Base-by-base conservation (phyloP, 1,140 invertebrate genomes). In the Asobara japonica region DNA sequence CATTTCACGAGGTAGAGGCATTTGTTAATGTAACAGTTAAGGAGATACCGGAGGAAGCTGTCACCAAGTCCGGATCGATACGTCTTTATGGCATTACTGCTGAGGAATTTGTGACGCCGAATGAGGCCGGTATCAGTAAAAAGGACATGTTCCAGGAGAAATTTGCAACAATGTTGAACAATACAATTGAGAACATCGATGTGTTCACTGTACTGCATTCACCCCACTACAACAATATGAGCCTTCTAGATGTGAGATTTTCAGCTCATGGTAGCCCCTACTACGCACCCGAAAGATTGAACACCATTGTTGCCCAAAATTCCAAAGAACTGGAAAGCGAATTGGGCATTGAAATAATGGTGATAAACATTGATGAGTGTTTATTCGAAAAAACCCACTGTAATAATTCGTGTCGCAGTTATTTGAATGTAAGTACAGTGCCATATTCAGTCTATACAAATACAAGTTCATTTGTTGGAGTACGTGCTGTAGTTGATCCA, bases 251-350 rank as follows among this genome's bases (percentile, higher is more conserved):
- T 82, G 93, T 98, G 0, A 88, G 96, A 74, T 98, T 94, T 84
- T 94, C 96, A 0, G 96, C 94, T 0, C 96, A 98, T 83, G 95
- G 94, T 0, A 97, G 96, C 0, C 96, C 96, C 0, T 97, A 97
- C 82, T 96, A 96, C 79, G 90, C 92, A 0, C 88, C 95, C 0
- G 95, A 96, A 83, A 95, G 93, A 82, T 86, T 97, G 0, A 95
- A 98, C 76, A 94, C 94, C 1, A 91, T 95, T 67, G 88, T 95
- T 13, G 89, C 90, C 3, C 87, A 89, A 22, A 89, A 94, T 76
- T 90, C 92, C 75, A 87, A 90, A 48, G 88, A 92, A 85, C 82
- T 96, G 60, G 93, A 95, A 84, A 83, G 89, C 27, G 89, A 91
- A 33, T 86, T 97, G 7, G 91, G 91, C 27, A 87, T 94, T 0